Evolutionary conservation across 2,888 invertebrate genomes (phyloP).

Genomic region (Pterobdella sp.): DNA sequence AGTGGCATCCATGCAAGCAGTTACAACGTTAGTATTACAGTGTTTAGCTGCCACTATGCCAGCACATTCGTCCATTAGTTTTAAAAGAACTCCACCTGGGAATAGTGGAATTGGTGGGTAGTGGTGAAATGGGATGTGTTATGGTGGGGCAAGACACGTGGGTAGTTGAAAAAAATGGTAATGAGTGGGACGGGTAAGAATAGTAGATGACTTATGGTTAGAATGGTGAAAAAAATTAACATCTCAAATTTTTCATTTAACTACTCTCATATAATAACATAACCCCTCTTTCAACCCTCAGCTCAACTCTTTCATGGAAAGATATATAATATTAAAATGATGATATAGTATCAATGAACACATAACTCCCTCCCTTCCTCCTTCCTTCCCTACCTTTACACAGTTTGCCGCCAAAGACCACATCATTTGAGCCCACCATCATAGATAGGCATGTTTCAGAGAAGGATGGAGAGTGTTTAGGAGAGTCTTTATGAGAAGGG

Average conservation of each 20-base stretch:
- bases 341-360: no score
- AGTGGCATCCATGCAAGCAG: constrained; percentile 36
- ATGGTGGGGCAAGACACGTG: not conserved
- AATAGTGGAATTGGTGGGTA: not conserved
- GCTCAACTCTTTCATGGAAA: no score
- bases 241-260: not conserved
- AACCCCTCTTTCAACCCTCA: no score
- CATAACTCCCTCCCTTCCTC: no score
- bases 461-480: constrained; percentile 30
- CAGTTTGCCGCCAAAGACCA: constrained; percentile 18
- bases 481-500: not conserved
- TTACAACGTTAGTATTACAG: constrained; percentile 34
- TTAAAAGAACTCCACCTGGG: constrained; percentile 35
- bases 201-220: not conserved
- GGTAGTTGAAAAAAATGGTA: not conserved
- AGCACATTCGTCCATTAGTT: constrained; percentile 38
- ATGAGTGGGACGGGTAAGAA: not conserved
- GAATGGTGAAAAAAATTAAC: not conserved
- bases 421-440: constrained; percentile 32
- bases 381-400: not conserved
- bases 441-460: constrained; percentile 34
- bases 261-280: no score
- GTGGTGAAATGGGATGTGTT: not conserved
- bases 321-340: no score
- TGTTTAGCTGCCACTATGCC: constrained; percentile 36